Base-by-base conservation (phyloP, 2,113 vertebrate species). In the Paralichthys olivaceus region DNA sequence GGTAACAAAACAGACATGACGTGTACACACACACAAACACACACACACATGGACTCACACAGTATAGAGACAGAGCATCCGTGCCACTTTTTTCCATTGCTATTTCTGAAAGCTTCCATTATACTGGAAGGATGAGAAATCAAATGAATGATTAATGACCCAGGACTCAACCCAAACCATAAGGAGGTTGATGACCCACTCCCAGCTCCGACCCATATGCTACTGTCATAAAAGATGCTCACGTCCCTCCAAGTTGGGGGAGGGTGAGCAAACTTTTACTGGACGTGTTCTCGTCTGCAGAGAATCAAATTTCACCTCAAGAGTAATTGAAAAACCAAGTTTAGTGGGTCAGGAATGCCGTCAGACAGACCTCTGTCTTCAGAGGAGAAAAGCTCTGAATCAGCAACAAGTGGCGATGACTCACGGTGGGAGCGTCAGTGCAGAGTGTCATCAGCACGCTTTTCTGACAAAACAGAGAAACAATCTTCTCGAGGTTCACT, bases 1-100 rank as follows among this genome's bases (percentile, higher is more conserved):
- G 94, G 94, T 94, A 87, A 29, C 23, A 17, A 51, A 0, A 23
- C 5, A 45, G 37, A 54, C 20, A 6, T 19, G 4, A 15, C 14
- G 13, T 43, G 12, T 14, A 54, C 22, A 56, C 25, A 62, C 22
- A 23, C 17, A 19, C 55, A 45, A 34, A 54, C 20, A 6, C 23
- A 54, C 28, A 62, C 25, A 62, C 22, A 23, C n/a, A 23, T 54
- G 15, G 0, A 49, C 29, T 28, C 37, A 67, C 66, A 40, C 26
- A 26, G 43, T 26, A 7, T 12, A 49, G 23, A 29, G 15, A 23
- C 2, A 11, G 19, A n/a, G 4, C 57, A 25, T 49, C 49, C 51
- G 32, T 62, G 19, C 23, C 7, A 29, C 32, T 28, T 22, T 22
- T 43, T 23, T 28, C 29, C 14, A 3, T 15, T 32, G 55, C 59